Base-by-base conservation (phyloP, 2,888 invertebrate genomes). In the Leistus spinibarbis region DNA sequence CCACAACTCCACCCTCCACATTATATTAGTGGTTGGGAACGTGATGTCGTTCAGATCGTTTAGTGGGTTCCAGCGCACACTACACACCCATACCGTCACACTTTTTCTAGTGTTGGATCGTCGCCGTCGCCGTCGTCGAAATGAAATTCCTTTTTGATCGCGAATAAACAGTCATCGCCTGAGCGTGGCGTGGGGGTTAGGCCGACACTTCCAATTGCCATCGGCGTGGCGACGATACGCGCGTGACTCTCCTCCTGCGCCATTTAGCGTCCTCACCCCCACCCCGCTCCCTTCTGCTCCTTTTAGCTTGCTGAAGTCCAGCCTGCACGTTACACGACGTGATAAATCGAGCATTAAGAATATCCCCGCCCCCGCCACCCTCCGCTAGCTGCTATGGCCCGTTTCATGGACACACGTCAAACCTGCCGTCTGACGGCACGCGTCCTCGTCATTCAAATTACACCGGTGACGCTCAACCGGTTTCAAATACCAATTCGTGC, bases 111-210 rank as follows among this genome's bases (percentile, higher is more conserved):
- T 40, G 40, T 40, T 57, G 17, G 57, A 54, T 13, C 27, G 40
- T 54, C 53, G 20, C 20, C 17, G 54, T 5, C n/a, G 20, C 9
- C 27, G 40, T 54, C 53, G 20, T 54, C 17, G 54, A 67, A 67
- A 67, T 67, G 67, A 67, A 67, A 67, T 67, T 67, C 67, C 67
- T 67, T 67, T 67, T 67, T 54, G 13, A 67, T 53, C 54, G 54
- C 16, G 54, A 57, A 67, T 67, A 67, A 67, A 67, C 53, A 54
- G 57, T 57, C 57, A 57, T 57, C 57, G 57, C 57, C 20, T 17
- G 5, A 9, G 22, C 53, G 53, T 20, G 17, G 27, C 24, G 7
- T 13, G 64, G 27, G 9, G 19, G 62, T 23, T 22, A 22, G 7
- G 1, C n/a, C 23, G 65, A 65, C 24, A 65, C 27, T 65, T 65